phyloP scores from a whole-genome alignment of 1,140 invertebrate species.

The Maniola jurtina region DNA sequence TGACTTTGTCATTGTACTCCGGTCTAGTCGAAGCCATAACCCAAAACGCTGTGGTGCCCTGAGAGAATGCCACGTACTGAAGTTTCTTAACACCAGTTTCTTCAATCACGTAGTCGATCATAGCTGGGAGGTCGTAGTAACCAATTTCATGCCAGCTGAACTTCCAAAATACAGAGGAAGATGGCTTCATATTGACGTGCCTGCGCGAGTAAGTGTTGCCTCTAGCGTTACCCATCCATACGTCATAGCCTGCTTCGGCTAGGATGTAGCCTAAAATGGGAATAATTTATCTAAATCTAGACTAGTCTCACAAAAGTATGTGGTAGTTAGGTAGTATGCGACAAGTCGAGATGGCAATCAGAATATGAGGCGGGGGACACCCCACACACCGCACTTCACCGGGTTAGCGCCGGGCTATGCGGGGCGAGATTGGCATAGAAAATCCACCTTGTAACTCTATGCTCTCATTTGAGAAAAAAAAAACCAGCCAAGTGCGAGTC shows the following conservation, averaged over 20 bases:
- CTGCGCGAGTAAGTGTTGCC: constrained; percentile 82
- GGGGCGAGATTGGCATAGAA: too few species aligned
- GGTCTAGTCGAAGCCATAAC: constrained; percentile 82
- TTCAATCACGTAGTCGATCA: constrained; percentile 84
- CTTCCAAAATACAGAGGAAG: constrained; percentile 81
- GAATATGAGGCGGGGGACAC: too few species aligned
- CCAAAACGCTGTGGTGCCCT: constrained; percentile 82
- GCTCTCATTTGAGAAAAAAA: too few species aligned
- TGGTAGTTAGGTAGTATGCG: too few species aligned
- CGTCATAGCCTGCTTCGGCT: constrained; percentile 83
- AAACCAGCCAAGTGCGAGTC: too few species aligned
- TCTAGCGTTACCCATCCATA: constrained; percentile 84
- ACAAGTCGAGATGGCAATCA: too few species aligned
- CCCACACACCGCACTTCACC: too few species aligned
- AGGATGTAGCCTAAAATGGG: constrained; percentile 79
- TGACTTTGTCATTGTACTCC: constrained; percentile 83
- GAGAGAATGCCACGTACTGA: constrained; percentile 81
- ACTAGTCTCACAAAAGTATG: not conserved
- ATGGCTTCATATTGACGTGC: constrained; percentile 73
- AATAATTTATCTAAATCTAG: not conserved
- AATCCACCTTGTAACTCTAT: too few species aligned
- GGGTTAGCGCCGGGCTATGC: too few species aligned
- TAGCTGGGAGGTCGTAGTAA: constrained; percentile 86
- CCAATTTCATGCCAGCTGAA: constrained; percentile 87
- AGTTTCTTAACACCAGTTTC: constrained; percentile 74